phyloP scores from a whole-genome alignment of 2,797 vertebrate species.

The Acipenser ruthenus region DNA sequence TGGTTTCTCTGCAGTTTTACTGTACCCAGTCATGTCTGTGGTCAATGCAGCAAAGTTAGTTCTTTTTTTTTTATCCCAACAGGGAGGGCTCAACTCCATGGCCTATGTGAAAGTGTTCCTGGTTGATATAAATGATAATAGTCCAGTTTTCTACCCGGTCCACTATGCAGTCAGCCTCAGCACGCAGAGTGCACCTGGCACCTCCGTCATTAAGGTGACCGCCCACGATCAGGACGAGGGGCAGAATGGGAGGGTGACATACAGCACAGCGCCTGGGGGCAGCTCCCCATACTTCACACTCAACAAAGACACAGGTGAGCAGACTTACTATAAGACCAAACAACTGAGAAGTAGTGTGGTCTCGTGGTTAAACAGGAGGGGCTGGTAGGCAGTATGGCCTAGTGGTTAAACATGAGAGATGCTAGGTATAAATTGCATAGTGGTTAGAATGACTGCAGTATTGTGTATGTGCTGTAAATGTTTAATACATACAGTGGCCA shows the following conservation, averaged over 20 bases:
- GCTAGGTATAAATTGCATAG: too few relatives aligned
- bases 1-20: too few relatives aligned
- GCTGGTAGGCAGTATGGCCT: too few relatives aligned
- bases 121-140: conserved; percentile 87
- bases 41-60: too few relatives aligned
- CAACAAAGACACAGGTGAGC: conserved; percentile 83
- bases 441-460: too few relatives aligned
- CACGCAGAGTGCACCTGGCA: conserved; percentile 83
- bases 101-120: conserved; percentile 85
- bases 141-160: conserved; percentile 82
- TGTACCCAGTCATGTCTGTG: too few relatives aligned
- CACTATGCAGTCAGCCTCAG: conserved; percentile 88
- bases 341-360: too few relatives aligned
- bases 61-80: conserved; percentile 15
- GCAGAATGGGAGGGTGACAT: conserved; percentile 74
- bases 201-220: conserved; percentile 77
- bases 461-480: too few relatives aligned
- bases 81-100: conserved; percentile 86
- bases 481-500: too few relatives aligned
- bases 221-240: conserved; percentile 86
- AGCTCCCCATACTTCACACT: conserved; percentile 80
- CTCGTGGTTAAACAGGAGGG: too few relatives aligned
- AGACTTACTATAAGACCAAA: not conserved
- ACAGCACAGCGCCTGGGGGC: conserved; percentile 72
- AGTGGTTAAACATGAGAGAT: too few relatives aligned